Base-by-base conservation (phyloP, 2,113 vertebrate species). In the Gavia stellata region DNA sequence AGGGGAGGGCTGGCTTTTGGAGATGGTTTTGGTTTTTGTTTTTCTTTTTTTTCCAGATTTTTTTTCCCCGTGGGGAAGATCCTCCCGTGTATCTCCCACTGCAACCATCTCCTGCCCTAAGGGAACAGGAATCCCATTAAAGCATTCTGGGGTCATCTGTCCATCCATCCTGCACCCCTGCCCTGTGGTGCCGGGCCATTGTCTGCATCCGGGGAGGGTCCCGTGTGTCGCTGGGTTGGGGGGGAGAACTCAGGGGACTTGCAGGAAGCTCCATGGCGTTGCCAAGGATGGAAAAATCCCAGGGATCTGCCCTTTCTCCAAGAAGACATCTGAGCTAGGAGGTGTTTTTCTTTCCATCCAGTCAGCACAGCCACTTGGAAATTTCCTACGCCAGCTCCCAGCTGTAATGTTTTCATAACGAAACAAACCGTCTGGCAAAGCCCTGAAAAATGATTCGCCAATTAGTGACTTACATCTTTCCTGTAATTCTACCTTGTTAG, bases 311-410 rank as follows among this genome's bases (percentile, higher is more conserved):
- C 95, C 94, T 96, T 95, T 93, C 95, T 89, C 91, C 14, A 20
- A 75, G 81, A 88, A 94, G 95, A 96, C 96, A 95, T 96, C 92
- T 73, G 67, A 97, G 94, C 90, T 62, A 77, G 81, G 91, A 86
- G 79, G 71, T 88, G 91, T 96, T 96, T 97, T 96, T 95, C 89
- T 97, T 96, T 96, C 96, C 95, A 96, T 85, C 94, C 92, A 96
- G 90, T 93, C 93, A 96, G 95, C 87, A 52, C 20, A 1, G 86
- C 89, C 1, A n/a, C 91, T 96, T 96, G 96, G 97, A 97, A 96
- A 96, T 96, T 97, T 96, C 97, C 94, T 97, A 81, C 1, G 2
- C 72, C 7, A 2, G 83, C 92, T 95, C 88, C 62, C 1, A 16
- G 73, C 91, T 92, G 78, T 74, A 63, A 92, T 96, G 92, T 96